A percentile compares a stretch with the other conserved stretches of the same genome.
Evolutionary conservation across 2,888 invertebrate species (phyloP).

Genomic region (Toxonevra muliebris): DNA sequence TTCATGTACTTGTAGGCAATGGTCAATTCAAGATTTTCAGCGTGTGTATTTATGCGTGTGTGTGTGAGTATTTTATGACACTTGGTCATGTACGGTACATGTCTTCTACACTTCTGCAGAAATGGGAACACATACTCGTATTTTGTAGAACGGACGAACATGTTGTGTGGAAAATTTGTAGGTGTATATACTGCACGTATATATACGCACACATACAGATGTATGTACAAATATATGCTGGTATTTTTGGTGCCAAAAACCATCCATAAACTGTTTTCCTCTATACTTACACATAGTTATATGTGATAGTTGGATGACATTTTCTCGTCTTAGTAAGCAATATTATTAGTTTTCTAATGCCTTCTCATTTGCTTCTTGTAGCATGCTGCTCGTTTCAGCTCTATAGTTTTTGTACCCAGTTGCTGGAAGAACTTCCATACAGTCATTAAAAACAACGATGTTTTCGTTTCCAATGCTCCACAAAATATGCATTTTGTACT

Average conservation of each 20-base stretch:
- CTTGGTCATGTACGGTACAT: slow-evolving; percentile 3
- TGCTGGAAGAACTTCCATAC: too few species aligned
- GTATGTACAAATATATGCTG: not conserved
- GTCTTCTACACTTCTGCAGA: not conserved
- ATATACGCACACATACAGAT: not conserved
- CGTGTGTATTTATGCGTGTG: not conserved
- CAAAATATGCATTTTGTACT: too few species aligned
- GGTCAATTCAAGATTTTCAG: not conserved
- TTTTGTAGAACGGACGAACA: not conserved
- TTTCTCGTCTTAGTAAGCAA: too few species aligned
- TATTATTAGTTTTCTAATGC: too few species aligned
- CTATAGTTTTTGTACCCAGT: too few species aligned
- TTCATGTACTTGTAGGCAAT: not conserved
- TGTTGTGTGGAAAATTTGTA: slow-evolving; percentile 31
- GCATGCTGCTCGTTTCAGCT: too few species aligned
- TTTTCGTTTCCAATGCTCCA: too few species aligned
- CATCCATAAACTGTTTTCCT: not conserved
- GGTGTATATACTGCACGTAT: slow-evolving; percentile 35
- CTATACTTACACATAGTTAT: not conserved
- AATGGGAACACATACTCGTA: not conserved
- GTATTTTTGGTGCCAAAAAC: not conserved
- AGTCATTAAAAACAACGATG: too few species aligned
- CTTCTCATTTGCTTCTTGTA: too few species aligned
- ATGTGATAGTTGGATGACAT: not conserved
- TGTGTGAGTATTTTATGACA: slow-evolving; percentile 10